Percentiles rank a stretch among this genome's conserved stretches.
phyloP scores from a whole-genome alignment of 2,113 vertebrate species.

The Atherinomorus stipes region DNA sequence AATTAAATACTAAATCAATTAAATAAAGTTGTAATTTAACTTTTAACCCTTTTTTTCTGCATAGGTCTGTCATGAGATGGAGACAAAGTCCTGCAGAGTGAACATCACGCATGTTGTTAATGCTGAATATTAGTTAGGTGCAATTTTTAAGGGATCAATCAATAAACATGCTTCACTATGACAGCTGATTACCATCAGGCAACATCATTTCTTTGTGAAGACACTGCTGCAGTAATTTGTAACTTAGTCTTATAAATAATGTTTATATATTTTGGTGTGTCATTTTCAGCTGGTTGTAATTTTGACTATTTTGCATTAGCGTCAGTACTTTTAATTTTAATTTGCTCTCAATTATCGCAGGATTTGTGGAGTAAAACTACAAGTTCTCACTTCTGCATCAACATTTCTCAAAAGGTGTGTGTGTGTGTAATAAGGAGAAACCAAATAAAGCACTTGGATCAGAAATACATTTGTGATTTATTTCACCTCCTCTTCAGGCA shows the following conservation, averaged over 20 bases:
- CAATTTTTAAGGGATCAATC: constrained; percentile 37
- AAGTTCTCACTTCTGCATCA: constrained; percentile 8
- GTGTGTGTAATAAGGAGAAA: constrained; percentile 26
- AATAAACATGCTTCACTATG: constrained; percentile 49
- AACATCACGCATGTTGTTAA: constrained; percentile 6
- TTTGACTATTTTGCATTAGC: constrained; percentile 24
- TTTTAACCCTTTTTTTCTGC: constrained; percentile 4
- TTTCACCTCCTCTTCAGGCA: neutral
- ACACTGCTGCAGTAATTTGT: constrained; percentile 46
- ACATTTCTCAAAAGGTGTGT: constrained; percentile 14
- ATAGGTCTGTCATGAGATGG: constrained; percentile 75
- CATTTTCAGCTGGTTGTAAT: constrained; percentile 40
- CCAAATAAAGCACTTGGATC: constrained; percentile 70
- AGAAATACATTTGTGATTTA: constrained; percentile 10
- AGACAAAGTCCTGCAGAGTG: constrained; percentile 11
- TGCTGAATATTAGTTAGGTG: constrained; percentile 1
- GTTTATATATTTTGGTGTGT: constrained; percentile 65
- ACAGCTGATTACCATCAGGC: constrained; percentile 32
- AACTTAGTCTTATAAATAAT: constrained; percentile 66
- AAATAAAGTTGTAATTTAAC: neutral
- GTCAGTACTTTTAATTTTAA: constrained; percentile 44
- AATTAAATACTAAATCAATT: neutral
- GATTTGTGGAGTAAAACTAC: neutral
- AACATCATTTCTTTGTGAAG: constrained; percentile 26
- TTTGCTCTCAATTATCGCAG: neutral